Base-by-base conservation (phyloP, 2,888 invertebrate genomes). In the Gari tellinella region DNA sequence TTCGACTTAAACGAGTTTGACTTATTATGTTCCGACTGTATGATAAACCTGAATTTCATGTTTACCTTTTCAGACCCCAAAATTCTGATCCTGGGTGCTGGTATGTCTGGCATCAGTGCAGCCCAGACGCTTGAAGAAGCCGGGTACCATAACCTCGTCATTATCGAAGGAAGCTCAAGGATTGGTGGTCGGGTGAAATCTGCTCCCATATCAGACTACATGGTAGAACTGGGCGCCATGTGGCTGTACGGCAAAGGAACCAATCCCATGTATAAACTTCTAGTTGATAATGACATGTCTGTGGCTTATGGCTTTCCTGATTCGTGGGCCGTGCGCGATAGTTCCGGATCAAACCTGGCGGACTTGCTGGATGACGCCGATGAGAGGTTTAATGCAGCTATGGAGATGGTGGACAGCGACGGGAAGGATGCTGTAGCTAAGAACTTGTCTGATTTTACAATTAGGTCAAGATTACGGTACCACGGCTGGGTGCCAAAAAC, bases 61-160 rank as follows among this genome's bases (percentile, higher is more conserved):
- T n/a, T n/a, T n/a, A n/a, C n/a, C n/a, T n/a, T n/a, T 31, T 31
- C 31, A 69, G 70, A 58, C n/a, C 56, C 53, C 0, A 19, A 40
- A n/a, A 31, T 70, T 15, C 26, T 70, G 58, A 64, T 70, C 12
- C 53, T 70, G 37, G 70, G 70, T 40, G 70, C 63, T 37, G 70
- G 70, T 17, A 58, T 75, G 66, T 48, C 80, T 19, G 80, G 80
- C 8, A 37, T 73, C 17, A 48, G 69, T 19, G 70, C 80, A 37
- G 80, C 80, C 23, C 72, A 76, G 49, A 60, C 66, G 15, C 61
- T 80, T n/a, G 25, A 41, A 10, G 75, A 76, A 8, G 53, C 58
- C 17, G 76, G 76, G 17, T 55, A 61, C 51, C 26, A 43, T 7
- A 70, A 80, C 64, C 62, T 80, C 65, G 7, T 65, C 38, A 64